phyloP scores from a whole-genome alignment of 2,797 vertebrate species.

The Micromesistius poutassou region DNA sequence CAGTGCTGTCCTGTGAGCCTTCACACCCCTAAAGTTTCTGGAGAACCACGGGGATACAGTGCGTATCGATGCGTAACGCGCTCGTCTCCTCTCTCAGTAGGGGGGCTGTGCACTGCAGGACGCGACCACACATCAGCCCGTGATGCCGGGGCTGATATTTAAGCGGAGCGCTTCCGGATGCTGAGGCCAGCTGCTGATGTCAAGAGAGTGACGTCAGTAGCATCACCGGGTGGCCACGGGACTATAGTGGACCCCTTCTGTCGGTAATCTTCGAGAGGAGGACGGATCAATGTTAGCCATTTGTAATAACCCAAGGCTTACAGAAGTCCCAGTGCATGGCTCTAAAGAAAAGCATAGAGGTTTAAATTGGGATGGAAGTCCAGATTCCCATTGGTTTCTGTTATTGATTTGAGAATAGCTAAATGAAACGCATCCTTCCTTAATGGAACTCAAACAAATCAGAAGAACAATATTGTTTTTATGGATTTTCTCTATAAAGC shows the following conservation, averaged over 20 bases:
- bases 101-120: background rate
- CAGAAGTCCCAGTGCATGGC: background rate
- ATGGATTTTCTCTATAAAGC: background rate
- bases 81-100: background rate
- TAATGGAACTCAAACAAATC: background rate
- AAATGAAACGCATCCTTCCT: background rate
- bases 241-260: background rate
- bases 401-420: background rate
- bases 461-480: background rate
- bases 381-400: background rate
- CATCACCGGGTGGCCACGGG: background rate
- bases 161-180: slow-evolving; percentile 25
- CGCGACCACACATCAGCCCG: slow-evolving; percentile 17
- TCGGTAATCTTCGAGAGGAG: background rate
- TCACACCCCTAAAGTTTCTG: background rate
- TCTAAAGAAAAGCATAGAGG: background rate
- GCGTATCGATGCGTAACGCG: no score
- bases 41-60: background rate
- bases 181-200: slow-evolving; percentile 52
- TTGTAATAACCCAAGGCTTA: background rate
- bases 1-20: background rate
- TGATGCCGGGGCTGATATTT: slow-evolving; percentile 49
- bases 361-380: background rate
- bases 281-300: background rate
- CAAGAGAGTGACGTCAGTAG: slow-evolving; percentile 55